phyloP scores from a whole-genome alignment of 2,113 vertebrate species.

The Amphilophus citrinellus region DNA sequence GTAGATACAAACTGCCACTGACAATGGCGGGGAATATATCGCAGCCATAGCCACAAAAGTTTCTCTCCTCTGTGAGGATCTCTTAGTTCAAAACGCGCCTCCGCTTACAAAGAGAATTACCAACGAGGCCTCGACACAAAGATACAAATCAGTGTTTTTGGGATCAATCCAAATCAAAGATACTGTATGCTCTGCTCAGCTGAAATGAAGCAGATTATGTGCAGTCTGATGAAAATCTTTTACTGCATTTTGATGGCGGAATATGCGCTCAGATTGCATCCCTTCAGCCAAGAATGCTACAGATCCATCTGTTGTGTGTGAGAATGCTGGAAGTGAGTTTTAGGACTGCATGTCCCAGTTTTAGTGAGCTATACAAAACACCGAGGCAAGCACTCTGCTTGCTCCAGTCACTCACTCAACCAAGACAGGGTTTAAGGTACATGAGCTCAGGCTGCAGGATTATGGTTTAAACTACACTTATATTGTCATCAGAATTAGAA shows the following conservation, averaged over 20 bases:
- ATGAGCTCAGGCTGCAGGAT: slow-evolving; percentile 49
- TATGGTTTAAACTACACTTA: slow-evolving; percentile 26
- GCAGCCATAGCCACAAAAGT: slow-evolving; percentile 69
- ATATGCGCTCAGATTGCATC: slow-evolving; percentile 50
- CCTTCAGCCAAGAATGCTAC: slow-evolving; percentile 68
- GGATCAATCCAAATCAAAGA: slow-evolving; percentile 70
- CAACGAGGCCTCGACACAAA: slow-evolving; percentile 36
- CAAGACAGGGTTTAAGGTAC: slow-evolving; percentile 32
- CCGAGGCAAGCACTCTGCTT: slow-evolving; percentile 61
- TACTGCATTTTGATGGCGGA: slow-evolving; percentile 55
- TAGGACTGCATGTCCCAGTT: slow-evolving; percentile 71
- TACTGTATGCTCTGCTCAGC: slow-evolving; percentile 38
- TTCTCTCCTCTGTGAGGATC: slow-evolving; percentile 56
- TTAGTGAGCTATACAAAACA: slow-evolving; percentile 60
- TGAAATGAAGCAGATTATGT: slow-evolving; percentile 64
- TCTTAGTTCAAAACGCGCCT: slow-evolving; percentile 58
- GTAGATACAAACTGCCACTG: slow-evolving; percentile 81
- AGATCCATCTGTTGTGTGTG: slow-evolving; percentile 75
- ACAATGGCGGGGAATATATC: slow-evolving; percentile 68
- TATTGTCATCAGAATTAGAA: slow-evolving; percentile 30
- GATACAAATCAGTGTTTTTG: slow-evolving; percentile 67
- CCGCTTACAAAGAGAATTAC: slow-evolving; percentile 70
- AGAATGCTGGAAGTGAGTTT: slow-evolving; percentile 65
- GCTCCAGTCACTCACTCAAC: slow-evolving; percentile 53
- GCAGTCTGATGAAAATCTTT: slow-evolving; percentile 65